Conservation (phyloP, 1,140 invertebrate genomes). For the Oryctes rhinoceros region DNA sequence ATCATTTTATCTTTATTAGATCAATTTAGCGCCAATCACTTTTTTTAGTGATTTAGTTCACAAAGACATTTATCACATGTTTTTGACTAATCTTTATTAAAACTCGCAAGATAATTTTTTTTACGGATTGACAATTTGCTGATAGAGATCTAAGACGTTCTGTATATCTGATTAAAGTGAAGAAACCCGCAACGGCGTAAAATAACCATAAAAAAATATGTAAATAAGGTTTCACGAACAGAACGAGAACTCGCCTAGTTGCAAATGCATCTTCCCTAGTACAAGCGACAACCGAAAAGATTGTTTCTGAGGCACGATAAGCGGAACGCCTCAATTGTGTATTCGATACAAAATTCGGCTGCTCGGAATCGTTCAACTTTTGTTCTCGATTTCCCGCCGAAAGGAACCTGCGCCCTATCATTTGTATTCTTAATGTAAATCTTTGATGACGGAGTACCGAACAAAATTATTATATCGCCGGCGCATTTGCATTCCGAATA, state of each 20-base stretch:
- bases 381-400: background rate
- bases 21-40: too few species aligned
- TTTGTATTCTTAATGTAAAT: conserved; percentile 39
- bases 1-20: too few species aligned
- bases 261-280: background rate
- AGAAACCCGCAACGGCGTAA: background rate
- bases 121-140: too few species aligned
- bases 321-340: conserved; percentile 1
- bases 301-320: background rate
- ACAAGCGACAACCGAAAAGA: background rate
- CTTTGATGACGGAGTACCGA: conserved; percentile 13
- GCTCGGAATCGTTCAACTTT: conserved; percentile 20
- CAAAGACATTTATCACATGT: too few species aligned
- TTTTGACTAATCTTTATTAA: too few species aligned
- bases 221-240: conserved; percentile 9
- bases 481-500: conserved; percentile 36
- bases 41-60: too few species aligned
- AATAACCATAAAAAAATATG: background rate
- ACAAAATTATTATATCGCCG: conserved; percentile 19
- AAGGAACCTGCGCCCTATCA: background rate
- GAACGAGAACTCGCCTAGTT: background rate
- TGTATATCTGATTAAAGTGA: too few species aligned
- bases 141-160: too few species aligned
- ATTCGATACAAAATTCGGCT: conserved; percentile 16
- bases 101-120: too few species aligned